A percentile compares a stretch with the other conserved stretches of the same genome.
phyloP scores from a whole-genome alignment of 53 echinoderm and acorn worm species.

The Crossaster papposus region DNA sequence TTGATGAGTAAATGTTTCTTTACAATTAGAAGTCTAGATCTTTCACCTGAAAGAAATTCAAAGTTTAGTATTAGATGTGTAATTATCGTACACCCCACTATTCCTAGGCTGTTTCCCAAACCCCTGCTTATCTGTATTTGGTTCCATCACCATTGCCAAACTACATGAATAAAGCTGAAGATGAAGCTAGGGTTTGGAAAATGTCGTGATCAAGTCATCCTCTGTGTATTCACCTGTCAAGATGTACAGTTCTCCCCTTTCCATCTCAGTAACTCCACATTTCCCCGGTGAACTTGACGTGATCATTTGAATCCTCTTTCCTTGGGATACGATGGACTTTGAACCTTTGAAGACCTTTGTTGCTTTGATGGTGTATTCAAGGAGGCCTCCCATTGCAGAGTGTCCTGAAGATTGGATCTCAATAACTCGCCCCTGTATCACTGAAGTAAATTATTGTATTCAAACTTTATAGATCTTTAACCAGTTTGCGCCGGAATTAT shows the following conservation, averaged over 20 bases:
- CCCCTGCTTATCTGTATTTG: no score
- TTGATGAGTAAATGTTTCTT: not conserved
- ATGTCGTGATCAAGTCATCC: not conserved
- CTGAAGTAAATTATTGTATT: not conserved
- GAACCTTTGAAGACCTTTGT: constrained; percentile 45
- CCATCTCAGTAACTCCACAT: constrained; percentile 44
- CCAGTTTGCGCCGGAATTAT: no score
- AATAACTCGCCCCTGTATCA: constrained; percentile 41
- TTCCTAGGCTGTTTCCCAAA: no score
- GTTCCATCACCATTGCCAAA: no score
- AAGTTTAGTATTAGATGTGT: no score
- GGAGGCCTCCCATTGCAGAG: not conserved
- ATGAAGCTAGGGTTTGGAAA: no score
- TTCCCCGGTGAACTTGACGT: constrained; percentile 26
- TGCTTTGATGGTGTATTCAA: constrained; percentile 39
- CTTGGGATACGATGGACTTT: not conserved
- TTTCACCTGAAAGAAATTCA: no score
- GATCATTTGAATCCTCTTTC: constrained; percentile 30
- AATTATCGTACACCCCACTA: no score
- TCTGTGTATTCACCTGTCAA: constrained; percentile 19
- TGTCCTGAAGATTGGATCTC: not conserved
- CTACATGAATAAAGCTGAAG: no score
- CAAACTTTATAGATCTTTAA: no score
- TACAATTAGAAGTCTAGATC: no score
- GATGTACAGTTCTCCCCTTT: constrained; percentile 29